Evolutionary conservation across 2,113 vertebrate genomes (phyloP).

Genomic region (Suncus etruscus): DNA sequence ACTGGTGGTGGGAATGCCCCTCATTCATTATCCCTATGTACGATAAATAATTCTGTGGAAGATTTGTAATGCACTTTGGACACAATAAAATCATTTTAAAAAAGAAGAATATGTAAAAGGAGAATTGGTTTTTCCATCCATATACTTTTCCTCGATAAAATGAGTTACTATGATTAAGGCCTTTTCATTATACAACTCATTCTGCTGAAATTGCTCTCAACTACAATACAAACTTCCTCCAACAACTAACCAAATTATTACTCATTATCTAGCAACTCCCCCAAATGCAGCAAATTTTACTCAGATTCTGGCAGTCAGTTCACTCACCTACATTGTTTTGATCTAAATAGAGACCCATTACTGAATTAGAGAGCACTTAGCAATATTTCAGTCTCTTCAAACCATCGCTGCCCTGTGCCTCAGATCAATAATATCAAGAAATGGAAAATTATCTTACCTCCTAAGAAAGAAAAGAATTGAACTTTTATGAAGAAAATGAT

Average conservation of each 20-base stretch:
- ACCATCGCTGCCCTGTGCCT: no score
- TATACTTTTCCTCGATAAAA: neutral
- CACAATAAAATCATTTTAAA: neutral
- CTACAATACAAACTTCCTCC: neutral
- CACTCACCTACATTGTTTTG: no score
- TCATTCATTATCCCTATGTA: no score
- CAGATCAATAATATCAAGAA: conserved; percentile 1
- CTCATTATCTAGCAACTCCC: neutral
- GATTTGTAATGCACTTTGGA: no score
- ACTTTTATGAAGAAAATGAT: neutral
- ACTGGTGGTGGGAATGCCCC: no score
- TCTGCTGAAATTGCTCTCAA: neutral
- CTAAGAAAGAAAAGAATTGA: neutral
- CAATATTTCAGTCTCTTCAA: neutral
- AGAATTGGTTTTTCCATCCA: neutral
- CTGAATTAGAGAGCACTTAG: neutral
- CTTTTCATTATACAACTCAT: neutral
- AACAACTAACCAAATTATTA: neutral
- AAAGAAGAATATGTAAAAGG: neutral
- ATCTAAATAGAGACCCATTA: neutral
- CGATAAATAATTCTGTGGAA: no score
- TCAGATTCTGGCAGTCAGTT: neutral
- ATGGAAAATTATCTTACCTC: neutral
- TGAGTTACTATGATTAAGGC: neutral
- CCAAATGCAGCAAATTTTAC: neutral